Evolutionary conservation across 2,888 invertebrate species (phyloP), one percentile per base, ranked within the genome.

Genomic region (Apotomis turbidana): DNA sequence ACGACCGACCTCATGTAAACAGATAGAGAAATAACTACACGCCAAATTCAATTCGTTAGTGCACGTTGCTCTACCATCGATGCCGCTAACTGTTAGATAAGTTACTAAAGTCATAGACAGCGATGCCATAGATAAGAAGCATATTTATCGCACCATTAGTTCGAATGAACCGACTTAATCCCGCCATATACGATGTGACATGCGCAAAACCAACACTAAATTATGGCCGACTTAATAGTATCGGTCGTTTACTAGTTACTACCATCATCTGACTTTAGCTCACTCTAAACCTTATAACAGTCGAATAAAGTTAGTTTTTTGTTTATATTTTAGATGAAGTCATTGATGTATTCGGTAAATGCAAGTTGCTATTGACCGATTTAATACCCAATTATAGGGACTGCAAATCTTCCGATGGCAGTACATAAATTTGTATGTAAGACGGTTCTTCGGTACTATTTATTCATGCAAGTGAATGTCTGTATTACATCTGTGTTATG

Each of bases 381-480:
- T 84, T 82, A 81, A 77, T 77, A 78, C 63, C 80, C 82, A 85
- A 81, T 84, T 81, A 82, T 71, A 68, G 70, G 13, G 66, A 72
- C 74, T 63, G 70, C 76, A 78, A 77, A 78, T 78, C 77, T 74
- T 72, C 73, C 73, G 68, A 74, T 58, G 64, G 74, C 66, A 36
- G 61, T 51, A 68, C 12, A 74, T 77, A 76, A 74, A 78, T 75
- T 74, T 74, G 74, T 75, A 74, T 70, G 73, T 5, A 52, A 44
- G 27, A 55, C 15, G 15, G 64, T 8, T 41, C 55, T 44, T 55
- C 15, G 52, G 6, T 64, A 44, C 27, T 27, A 27, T 27, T 2
- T 27, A 27, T 27, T 27, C 27, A 49, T 5, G 27, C 3, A n/a
- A 58, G 38, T n/a, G n/a, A 44, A 55, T 55, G 44, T 63, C 63